Conservation (phyloP, 2,888 invertebrate genomes). For the Proisotoma minuta region DNA sequence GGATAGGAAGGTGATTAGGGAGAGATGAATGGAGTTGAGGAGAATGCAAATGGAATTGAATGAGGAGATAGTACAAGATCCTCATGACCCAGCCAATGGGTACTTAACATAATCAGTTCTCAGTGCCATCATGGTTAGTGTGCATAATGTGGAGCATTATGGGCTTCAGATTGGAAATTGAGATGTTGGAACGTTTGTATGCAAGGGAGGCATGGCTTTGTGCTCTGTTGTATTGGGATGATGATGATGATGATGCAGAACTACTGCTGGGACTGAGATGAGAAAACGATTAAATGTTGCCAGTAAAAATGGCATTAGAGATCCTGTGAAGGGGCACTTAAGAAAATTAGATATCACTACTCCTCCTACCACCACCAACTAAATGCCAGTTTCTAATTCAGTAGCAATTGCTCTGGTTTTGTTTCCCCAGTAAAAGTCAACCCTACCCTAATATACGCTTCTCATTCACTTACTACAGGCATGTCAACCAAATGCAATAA, state of each 20-base stretch:
- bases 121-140: neutral
- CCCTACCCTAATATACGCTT: too few species aligned
- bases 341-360: constrained; percentile 48
- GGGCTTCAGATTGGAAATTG: constrained; percentile 23
- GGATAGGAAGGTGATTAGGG: constrained; percentile 6
- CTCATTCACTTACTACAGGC: too few species aligned
- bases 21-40: neutral
- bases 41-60: constrained; percentile 15
- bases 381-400: constrained; percentile 16
- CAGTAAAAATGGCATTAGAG: constrained; percentile 41
- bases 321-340: constrained; percentile 48
- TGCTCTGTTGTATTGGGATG: constrained; percentile 4
- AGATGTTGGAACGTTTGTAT: constrained; percentile 23
- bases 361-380: too few species aligned
- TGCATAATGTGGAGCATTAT: neutral
- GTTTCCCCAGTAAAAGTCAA: constrained; percentile 5
- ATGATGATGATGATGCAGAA: neutral
- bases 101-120: constrained; percentile 18
- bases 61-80: neutral
- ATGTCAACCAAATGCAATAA: too few species aligned
- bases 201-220: neutral
- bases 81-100: constrained; percentile 5
- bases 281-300: constrained; percentile 43
- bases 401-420: too few species aligned
- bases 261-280: too few species aligned